Percentiles rank a stretch among this genome's conserved stretches.
Evolutionary conservation across 2,888 invertebrate species (phyloP).

Genomic region (Meloe dianella): DNA sequence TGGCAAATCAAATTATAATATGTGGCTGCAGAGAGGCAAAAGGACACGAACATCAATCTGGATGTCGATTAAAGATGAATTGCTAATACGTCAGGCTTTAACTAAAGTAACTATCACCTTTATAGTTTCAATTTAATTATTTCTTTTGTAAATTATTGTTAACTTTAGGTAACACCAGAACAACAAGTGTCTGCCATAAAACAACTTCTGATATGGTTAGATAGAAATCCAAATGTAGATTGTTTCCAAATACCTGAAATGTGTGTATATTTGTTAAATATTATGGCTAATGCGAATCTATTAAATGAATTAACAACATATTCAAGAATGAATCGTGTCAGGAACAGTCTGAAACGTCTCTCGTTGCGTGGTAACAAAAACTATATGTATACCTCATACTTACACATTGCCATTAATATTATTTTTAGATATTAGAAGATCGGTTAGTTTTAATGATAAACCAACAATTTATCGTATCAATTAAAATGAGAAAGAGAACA

Average conservation of each 20-base stretch:
- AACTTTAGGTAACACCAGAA: constrained; percentile 45
- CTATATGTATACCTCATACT: too few relatives aligned
- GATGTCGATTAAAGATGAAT: constrained; percentile 50
- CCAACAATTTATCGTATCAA: constrained; percentile 47
- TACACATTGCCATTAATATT: constrained; percentile 16
- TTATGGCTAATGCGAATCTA: constrained; percentile 39
- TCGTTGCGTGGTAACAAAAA: constrained; percentile 40
- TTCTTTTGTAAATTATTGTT: constrained; percentile 58
- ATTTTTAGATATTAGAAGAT: constrained; percentile 34
- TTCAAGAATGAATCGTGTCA: constrained; percentile 46
- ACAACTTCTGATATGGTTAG: constrained; percentile 48
- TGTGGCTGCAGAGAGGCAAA: constrained; percentile 51
- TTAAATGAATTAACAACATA: constrained; percentile 42
- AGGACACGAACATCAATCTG: constrained; percentile 41
- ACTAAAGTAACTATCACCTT: constrained; percentile 45
- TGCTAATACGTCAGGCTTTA: constrained; percentile 46
- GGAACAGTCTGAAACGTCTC: constrained; percentile 48
- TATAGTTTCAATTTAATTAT: neutral
- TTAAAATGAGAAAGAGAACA: constrained; percentile 1
- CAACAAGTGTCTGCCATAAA: constrained; percentile 49
- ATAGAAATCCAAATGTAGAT: constrained; percentile 44
- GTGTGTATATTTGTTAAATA: constrained; percentile 44
- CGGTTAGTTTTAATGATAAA: constrained; percentile 50
- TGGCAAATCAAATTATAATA: constrained; percentile 49
- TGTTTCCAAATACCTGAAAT: constrained; percentile 49